Evolutionary conservation across 1,140 invertebrate genomes (phyloP).

Genomic region (Bombus pascuorum): DNA sequence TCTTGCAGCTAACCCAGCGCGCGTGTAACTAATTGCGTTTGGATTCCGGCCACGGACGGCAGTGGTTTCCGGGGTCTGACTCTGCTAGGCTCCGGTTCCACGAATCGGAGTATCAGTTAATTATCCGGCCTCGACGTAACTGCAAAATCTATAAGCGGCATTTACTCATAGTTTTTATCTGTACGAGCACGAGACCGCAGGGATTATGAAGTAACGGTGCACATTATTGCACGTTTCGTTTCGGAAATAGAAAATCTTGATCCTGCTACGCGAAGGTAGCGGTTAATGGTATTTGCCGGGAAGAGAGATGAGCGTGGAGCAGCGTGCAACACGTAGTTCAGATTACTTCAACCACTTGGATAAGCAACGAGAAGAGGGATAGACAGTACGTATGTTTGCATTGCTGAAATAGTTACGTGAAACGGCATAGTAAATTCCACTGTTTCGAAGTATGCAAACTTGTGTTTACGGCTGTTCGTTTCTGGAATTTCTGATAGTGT

Average conservation of each 20-base stretch:
- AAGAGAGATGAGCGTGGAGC: constrained; percentile 14
- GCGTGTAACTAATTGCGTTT: constrained; percentile 73
- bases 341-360: constrained; percentile 25
- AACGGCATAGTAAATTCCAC: constrained; percentile 36
- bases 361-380: constrained; percentile 6
- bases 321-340: constrained; percentile 43
- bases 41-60: constrained; percentile 70
- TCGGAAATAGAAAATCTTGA: constrained; percentile 33
- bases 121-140: constrained; percentile 56
- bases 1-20: constrained; percentile 58
- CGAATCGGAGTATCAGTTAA: constrained; percentile 68
- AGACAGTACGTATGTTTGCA: constrained; percentile 29
- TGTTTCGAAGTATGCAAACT: constrained; percentile 24
- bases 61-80: constrained; percentile 69
- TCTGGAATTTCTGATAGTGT: constrained; percentile 22
- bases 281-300: constrained; percentile 42
- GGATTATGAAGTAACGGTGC: constrained; percentile 27
- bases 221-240: constrained; percentile 43
- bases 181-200: background rate
- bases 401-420: constrained; percentile 17
- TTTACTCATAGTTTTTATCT: constrained; percentile 45
- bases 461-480: constrained; percentile 15
- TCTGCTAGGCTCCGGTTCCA: constrained; percentile 62
- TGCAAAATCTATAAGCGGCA: constrained; percentile 58
- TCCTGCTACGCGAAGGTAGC: background rate